A percentile compares a stretch with the other conserved stretches of the same genome.
Evolutionary conservation across 2,888 invertebrate species (phyloP).

Genomic region (Minunthozetes semirufus): DNA sequence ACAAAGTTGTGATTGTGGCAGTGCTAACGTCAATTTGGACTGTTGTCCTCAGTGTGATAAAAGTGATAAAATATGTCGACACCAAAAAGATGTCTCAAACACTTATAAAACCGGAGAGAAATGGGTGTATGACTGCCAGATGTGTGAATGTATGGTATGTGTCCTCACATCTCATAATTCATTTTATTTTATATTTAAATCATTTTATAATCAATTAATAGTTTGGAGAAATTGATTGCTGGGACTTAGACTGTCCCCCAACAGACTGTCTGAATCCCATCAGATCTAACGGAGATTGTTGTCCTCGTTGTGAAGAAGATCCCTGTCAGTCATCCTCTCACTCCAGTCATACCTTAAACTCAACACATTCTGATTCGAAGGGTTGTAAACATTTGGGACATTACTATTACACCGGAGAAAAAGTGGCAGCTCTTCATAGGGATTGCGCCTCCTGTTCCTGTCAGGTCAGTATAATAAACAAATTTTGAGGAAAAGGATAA

Average conservation of each 20-base stretch:
- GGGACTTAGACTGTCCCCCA: slow-evolving; percentile 71
- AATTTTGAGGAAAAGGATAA: too few species aligned
- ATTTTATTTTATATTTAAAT: background rate
- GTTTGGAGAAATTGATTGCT: slow-evolving; percentile 81
- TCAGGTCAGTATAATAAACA: slow-evolving; percentile 55
- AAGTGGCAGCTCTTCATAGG: slow-evolving; percentile 58
- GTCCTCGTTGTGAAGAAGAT: slow-evolving; percentile 64
- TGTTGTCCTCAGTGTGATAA: slow-evolving; percentile 78
- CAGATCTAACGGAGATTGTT: slow-evolving; percentile 62
- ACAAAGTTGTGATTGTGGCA: slow-evolving; percentile 62
- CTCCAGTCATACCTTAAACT: slow-evolving; percentile 46
- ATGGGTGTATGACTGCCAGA: slow-evolving; percentile 86
- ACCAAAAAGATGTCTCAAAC: slow-evolving; percentile 69
- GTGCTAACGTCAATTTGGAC: slow-evolving; percentile 49
- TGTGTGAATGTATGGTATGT: slow-evolving; percentile 78
- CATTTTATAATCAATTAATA: slow-evolving; percentile 46
- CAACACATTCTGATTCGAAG: slow-evolving; percentile 42
- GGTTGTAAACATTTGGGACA: slow-evolving; percentile 57
- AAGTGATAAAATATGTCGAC: slow-evolving; percentile 59
- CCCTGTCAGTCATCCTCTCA: slow-evolving; percentile 44
- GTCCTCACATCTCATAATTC: background rate
- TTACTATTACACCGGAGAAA: slow-evolving; percentile 57
- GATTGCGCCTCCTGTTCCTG: slow-evolving; percentile 66
- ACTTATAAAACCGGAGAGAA: slow-evolving; percentile 71
- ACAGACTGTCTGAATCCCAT: slow-evolving; percentile 60